Evolutionary conservation across 1,140 invertebrate species (phyloP), one percentile per base, ranked within the genome.

Genomic region (Calephelis nemesis): DNA sequence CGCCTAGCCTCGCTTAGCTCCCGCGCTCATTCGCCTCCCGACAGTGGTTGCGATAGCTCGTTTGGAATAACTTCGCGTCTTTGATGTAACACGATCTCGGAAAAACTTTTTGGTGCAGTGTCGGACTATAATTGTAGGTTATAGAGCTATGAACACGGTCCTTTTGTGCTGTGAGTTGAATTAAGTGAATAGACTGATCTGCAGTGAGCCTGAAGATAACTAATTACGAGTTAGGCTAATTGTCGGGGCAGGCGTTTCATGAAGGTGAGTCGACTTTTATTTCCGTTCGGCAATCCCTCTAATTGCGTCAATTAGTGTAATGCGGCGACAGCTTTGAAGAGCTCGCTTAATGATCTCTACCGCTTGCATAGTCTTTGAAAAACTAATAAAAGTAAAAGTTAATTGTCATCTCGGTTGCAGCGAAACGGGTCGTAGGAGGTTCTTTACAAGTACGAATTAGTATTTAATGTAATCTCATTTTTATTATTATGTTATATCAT

Each of bases 261-360:
- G 89, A 91, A 91, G 89, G 89, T 91, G 84, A 90, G 87, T 82
- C 82, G 84, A 86, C 85, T 90, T 90, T 91, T 91, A 89, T 90
- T 91, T 91, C 87, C 86, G 87, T 91, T 89, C 85, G 83, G 82
- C 87, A 88, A 90, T 91, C 89, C 86, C 87, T 91, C 87, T 91
- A 91, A 91, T 91, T 91, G 87, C 87, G 81, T 90, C 89, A 90
- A 91, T 91, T 91, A 91, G 89, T 89, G 85, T 91, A 91, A 89
- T 91, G 87, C 83, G 87, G 85, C 83, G 87, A 90, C 89, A 88
- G 86, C 82, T 90, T 87, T 87, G 82, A 86, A 87, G 87, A 89
- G 84, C 77, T 70, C 81, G 82, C 82, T 83, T 91, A 89, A 88
- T 88, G 85, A 90, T 91, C 85, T 85, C 79, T 69, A 80, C 72